Evolutionary conservation across 92 coral and sea anemone species (phyloP), one percentile per base, ranked within the genome.

Genomic region (Porites lobata): DNA sequence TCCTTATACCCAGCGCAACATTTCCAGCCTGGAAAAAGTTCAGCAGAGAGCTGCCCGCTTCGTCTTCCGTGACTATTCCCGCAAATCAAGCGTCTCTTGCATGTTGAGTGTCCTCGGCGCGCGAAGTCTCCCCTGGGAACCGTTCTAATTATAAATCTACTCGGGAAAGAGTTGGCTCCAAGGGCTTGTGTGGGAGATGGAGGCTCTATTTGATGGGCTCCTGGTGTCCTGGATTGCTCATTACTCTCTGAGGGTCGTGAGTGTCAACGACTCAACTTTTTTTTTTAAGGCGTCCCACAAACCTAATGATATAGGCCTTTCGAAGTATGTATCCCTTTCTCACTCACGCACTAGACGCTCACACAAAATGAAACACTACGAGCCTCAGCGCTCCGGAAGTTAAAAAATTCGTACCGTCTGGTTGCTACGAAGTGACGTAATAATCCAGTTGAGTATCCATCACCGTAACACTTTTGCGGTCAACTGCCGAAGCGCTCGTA

Each of bases 1-100:
- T 19, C 70, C 70, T 17, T 65, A 68, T 68, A 68, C 12, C 26
- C 50, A 68, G 47, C 18, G 38, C 38, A 68, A 68, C 26, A 68
- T 68, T 68, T 68, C 73, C 4, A 20, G 12, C 73, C 73, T 68
- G 21, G 73, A 21, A 24, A 68, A 68, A 21, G 32, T 20, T 18
- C 38, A 68, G 73, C 18, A 18, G 73, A 68, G 73, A 24, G 73
- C 32, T 20, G 73, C 73, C 47, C 38, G 26, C 73, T 68, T 68
- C 73, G 43, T 68, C 26, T 68, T 68, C 11, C 73, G 12, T 21
- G 73, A 68, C 73, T 68, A 32, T 32, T 32, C 43, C 43, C 4
- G 43, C 5, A 4, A 32, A 3, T 32, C 43, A 32, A 32, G 43
- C 43, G 38, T 68, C 32, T 68, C 13, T 68, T 20, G 10, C 14